phyloP scores from a whole-genome alignment of 2,888 invertebrate genomes.

The Lasioglossum zephyrum region DNA sequence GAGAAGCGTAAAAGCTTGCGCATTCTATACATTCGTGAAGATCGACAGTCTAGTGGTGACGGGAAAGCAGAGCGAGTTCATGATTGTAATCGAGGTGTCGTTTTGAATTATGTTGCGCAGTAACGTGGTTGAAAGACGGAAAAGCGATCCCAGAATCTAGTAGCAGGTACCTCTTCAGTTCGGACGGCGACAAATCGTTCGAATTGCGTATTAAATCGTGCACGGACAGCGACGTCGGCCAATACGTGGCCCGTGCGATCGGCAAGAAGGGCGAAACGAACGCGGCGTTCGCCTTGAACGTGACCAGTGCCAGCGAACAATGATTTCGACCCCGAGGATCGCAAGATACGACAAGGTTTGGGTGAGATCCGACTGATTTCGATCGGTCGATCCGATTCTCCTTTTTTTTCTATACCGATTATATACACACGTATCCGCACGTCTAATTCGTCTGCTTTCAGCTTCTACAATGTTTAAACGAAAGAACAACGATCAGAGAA shows the following conservation, averaged over 20 bases:
- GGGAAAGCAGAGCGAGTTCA: background rate
- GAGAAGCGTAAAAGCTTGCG: background rate
- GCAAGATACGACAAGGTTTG: conserved; percentile 49
- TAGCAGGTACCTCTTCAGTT: conserved; percentile 92
- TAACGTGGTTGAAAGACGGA: conserved; percentile 96
- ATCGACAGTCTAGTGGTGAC: background rate
- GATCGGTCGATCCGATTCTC: background rate
- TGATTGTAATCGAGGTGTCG: background rate
- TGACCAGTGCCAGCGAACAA: conserved; percentile 86
- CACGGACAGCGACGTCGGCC: conserved; percentile 92
- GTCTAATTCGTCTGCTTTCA: conserved; percentile 40
- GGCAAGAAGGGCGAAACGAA: conserved; percentile 94
- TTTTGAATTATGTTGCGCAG: conserved; percentile 76
- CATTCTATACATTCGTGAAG: background rate
- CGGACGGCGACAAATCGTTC: conserved; percentile 92
- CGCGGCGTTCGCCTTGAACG: conserved; percentile 95
- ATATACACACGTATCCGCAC: background rate
- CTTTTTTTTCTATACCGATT: background rate
- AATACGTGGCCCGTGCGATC: conserved; percentile 94
- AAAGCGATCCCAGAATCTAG: conserved; percentile 93
- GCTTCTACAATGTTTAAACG: conserved; percentile 43
- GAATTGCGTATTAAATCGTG: conserved; percentile 91
- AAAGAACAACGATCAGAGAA: conserved; percentile 33
- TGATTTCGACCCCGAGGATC: conserved; percentile 69
- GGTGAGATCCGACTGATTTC: conserved; percentile 29